Percentiles rank a stretch among this genome's conserved stretches.
Conservation (phyloP, 2,113 vertebrate genomes). For the Notarius lentiginosus region DNA sequence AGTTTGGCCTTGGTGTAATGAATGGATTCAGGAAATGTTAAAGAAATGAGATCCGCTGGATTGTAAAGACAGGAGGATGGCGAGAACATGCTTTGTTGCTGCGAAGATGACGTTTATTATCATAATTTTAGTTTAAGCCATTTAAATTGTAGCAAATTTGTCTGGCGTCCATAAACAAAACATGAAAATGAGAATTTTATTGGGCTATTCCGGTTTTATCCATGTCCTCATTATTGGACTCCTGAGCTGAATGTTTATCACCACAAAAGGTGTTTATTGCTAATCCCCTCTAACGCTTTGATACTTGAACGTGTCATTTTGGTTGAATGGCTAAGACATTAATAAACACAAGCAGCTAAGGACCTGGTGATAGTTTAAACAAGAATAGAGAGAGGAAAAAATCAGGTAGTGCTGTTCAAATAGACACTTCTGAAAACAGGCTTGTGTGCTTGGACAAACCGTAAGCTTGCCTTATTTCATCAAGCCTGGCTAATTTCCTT, state of each 20-base stretch:
- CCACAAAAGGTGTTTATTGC: conserved; percentile 19
- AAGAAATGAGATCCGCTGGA: not conserved
- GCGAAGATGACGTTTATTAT: not conserved
- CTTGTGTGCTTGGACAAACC: not conserved
- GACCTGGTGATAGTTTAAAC: conserved; percentile 6
- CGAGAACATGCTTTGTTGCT: not conserved
- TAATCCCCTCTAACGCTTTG: conserved; percentile 2
- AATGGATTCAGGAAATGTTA: not conserved
- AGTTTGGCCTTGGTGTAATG: not conserved
- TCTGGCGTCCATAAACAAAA: not conserved
- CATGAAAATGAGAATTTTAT: conserved; percentile 17
- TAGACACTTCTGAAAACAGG: not conserved
- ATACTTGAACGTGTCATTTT: not conserved
- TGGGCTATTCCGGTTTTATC: conserved; percentile 4
- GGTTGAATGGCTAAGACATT: not conserved
- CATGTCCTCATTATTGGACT: not conserved
- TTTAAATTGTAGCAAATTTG: conserved; percentile 9
- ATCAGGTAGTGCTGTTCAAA: not conserved
- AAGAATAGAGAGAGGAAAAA: not conserved
- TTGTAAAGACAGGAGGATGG: not conserved
- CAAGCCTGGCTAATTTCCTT: not conserved
- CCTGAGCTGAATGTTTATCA: conserved; percentile 1
- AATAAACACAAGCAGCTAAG: conserved; percentile 5
- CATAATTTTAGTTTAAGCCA: not conserved
- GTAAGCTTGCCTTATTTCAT: not conserved